Evolutionary conservation across 2,113 vertebrate genomes (phyloP), one percentile per base, ranked within the genome.

Genomic region (Grammomys surdaster): DNA sequence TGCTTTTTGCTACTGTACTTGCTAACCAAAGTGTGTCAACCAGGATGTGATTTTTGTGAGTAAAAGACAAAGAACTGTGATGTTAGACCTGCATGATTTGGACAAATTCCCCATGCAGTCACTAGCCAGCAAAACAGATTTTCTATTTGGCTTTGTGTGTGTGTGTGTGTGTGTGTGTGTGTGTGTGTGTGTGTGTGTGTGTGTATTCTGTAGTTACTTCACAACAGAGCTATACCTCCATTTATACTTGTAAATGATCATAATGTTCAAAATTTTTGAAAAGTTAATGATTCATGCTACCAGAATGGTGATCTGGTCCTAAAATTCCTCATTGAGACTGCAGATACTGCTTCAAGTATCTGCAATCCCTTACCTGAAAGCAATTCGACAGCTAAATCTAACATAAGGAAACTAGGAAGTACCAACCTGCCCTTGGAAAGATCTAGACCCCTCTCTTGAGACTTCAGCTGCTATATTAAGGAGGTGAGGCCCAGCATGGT

Each of bases 391-490:
- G 94, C 98, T 99, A 96, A 99, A 99, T 95, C 98, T 99, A 40
- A 99, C 99, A 51, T 99, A 98, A 17, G 99, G 99, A 99, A 98
- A 98, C 98, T 46, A 99, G 96, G 99, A 99, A 99, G 96, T 99
- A 99, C 95, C 99, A 99, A 95, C 97, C 99, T 98, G 99, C 99
- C 0, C 97, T 99, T 85, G 99, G 99, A 98, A 99, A 99, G 75
- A 99, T 99, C 1, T 99, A 99, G 97, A 99, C 99, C 10, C 10
- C 98, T 99, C 51, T 99, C 99, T 1, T 1, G 99, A 99, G 98
- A 99, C 99, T 0, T 99, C 99, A 9, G 99, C 99, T 3, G 99
- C 99, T 96, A 99, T 99, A 99, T 97, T 99, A 97, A 99, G 99
- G 96, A 99, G 99, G 94, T 99, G 99, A 65, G 60, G 60, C 4